phyloP scores from a whole-genome alignment of 1,140 invertebrate species.

The Rhynchophorus ferrugineus region DNA sequence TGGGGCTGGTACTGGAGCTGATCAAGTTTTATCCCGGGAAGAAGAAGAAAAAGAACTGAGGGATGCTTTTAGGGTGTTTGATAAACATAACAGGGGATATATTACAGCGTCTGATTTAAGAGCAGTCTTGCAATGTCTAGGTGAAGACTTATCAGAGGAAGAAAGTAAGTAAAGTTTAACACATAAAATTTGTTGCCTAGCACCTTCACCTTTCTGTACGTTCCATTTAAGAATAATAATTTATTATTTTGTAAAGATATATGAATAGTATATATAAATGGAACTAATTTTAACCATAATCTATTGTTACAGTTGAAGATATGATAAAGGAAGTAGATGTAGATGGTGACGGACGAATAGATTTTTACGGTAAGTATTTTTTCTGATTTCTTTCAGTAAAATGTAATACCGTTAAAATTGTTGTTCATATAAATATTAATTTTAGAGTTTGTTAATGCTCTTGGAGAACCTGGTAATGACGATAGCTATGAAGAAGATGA shows the following conservation, averaged over 20 bases:
- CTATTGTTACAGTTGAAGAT: conserved; percentile 78
- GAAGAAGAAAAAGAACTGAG: conserved; percentile 79
- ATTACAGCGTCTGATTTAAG: conserved; percentile 77
- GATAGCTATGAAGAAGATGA: conserved; percentile 75
- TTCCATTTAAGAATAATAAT: no score
- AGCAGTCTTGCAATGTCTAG: conserved; percentile 76
- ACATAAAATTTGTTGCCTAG: conserved; percentile 3
- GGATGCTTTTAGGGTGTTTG: conserved; percentile 81
- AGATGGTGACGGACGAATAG: conserved; percentile 80
- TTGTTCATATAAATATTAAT: no score
- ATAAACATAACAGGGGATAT: conserved; percentile 80
- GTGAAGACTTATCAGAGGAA: conserved; percentile 77
- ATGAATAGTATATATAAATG: no score
- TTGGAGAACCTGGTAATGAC: conserved; percentile 68
- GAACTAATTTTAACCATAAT: no score
- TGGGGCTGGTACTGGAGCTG: conserved; percentile 47
- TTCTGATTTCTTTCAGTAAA: no score
- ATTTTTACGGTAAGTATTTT: conserved; percentile 72
- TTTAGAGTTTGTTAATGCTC: conserved; percentile 78
- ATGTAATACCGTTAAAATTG: no score
- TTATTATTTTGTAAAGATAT: no score
- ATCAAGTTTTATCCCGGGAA: conserved; percentile 42
- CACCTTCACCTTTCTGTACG: no score
- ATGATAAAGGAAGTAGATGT: conserved; percentile 91
- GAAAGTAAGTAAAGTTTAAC: conserved; percentile 62